Percentiles rank a stretch among this genome's conserved stretches.
These are phyloP conservation scores for Pica pica DNA, from an alignment of 2,113 vertebrate genomes.

Conservation along the genomic window DNA sequence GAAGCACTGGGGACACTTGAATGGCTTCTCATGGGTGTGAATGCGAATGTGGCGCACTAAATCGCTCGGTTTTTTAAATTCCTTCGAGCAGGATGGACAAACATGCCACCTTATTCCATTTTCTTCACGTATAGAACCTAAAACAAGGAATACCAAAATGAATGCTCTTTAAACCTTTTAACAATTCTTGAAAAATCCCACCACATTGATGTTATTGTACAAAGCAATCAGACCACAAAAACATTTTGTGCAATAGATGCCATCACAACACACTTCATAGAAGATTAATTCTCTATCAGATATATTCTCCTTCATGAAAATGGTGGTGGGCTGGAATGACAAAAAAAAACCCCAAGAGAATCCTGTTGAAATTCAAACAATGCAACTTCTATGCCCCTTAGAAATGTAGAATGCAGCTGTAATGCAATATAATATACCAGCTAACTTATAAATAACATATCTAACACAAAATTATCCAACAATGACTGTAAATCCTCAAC, in stretches of 20 bases:
- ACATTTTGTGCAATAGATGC: neutral
- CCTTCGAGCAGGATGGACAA: slow-evolving; percentile 94
- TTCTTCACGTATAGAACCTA: slow-evolving; percentile 93
- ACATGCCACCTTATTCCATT: slow-evolving; percentile 95
- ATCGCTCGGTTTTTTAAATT: slow-evolving; percentile 98
- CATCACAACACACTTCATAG: neutral
- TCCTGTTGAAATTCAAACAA: neutral
- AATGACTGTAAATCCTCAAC: neutral
- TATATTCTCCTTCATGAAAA: neutral
- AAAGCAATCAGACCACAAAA: neutral
- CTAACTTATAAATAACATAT: neutral
- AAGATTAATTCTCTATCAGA: neutral
- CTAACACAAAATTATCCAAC: neutral
- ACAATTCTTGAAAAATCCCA: neutral
- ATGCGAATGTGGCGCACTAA: slow-evolving; percentile 97
- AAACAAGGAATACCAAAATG: neutral
- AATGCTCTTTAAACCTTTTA: neutral
- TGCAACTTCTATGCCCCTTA: neutral
- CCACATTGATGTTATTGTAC: neutral
- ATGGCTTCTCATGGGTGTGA: slow-evolving; percentile 98
- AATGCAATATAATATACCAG: neutral
- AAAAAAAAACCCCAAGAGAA: neutral
- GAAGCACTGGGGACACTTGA: slow-evolving; percentile 98
- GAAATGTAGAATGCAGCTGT: neutral
- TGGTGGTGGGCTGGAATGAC: neutral